Percentiles rank a stretch among this genome's conserved stretches.
These are phyloP conservation scores for Microctonus hyperodae DNA, from an alignment of 2,888 invertebrate genomes.

Conservation along the genomic window DNA sequence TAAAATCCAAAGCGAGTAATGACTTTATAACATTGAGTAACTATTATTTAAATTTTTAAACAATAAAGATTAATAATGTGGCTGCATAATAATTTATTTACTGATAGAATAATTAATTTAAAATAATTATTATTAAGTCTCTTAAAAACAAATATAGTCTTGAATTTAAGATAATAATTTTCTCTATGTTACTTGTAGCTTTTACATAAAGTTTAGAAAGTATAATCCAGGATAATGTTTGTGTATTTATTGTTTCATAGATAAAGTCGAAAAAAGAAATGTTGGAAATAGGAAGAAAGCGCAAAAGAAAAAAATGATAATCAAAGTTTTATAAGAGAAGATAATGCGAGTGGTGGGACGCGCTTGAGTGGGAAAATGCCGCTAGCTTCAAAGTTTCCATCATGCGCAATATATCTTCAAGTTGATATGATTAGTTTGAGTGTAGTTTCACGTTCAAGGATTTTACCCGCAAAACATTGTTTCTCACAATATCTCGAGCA, in stretches of 20 bases:
- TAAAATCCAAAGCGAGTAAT: too few relatives aligned
- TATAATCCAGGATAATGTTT: too few relatives aligned
- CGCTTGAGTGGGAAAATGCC: conserved; percentile 26
- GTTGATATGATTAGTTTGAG: conserved; percentile 33
- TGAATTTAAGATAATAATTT: too few relatives aligned
- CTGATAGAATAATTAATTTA: too few relatives aligned
- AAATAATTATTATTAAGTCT: too few relatives aligned
- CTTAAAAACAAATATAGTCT: too few relatives aligned
- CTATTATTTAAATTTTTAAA: too few relatives aligned
- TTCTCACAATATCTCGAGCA: neutral
- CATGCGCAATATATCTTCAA: conserved; percentile 28
- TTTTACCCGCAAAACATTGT: conserved; percentile 26
- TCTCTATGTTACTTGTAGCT: too few relatives aligned
- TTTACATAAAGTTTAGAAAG: too few relatives aligned
- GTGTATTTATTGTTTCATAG: neutral
- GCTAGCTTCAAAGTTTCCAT: conserved; percentile 24
- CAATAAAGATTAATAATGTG: too few relatives aligned
- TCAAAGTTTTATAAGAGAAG: conserved; percentile 12
- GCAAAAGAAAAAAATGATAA: conserved; percentile 11
- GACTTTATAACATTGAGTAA: too few relatives aligned
- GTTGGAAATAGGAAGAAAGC: neutral
- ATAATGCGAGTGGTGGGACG: conserved; percentile 19
- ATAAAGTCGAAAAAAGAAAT: neutral
- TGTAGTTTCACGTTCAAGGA: conserved; percentile 19
- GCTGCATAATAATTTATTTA: too few relatives aligned